phyloP scores from a whole-genome alignment of 2,113 vertebrate genomes.

The Saguinus midas region DNA sequence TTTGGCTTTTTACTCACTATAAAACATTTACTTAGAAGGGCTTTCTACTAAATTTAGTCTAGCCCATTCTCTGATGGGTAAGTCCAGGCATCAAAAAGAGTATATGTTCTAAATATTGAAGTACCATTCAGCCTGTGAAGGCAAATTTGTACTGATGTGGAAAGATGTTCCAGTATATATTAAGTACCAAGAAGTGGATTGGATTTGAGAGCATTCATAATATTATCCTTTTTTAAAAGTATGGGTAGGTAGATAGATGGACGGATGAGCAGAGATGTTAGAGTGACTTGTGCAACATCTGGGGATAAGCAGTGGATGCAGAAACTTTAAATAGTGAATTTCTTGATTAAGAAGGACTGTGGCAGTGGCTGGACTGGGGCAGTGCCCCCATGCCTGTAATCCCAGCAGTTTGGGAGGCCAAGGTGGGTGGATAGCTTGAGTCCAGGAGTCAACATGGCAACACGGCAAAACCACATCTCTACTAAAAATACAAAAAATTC shows the following conservation, averaged over 20 bases:
- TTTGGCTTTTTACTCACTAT: background rate
- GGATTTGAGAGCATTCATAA: background rate
- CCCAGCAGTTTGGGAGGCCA: too few relatives aligned
- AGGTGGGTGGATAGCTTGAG: too few relatives aligned
- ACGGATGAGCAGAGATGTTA: background rate
- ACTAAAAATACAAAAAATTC: too few relatives aligned
- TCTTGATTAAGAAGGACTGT: background rate
- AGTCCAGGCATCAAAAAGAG: background rate
- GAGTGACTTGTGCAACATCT: background rate
- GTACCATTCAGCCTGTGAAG: background rate
- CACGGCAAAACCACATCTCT: too few relatives aligned
- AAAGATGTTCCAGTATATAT: background rate
- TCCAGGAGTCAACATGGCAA: too few relatives aligned
- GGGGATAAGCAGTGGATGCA: background rate
- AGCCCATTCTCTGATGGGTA: background rate
- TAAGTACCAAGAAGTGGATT: background rate
- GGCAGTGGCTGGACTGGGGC: too few relatives aligned
- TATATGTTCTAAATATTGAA: conserved; percentile 16
- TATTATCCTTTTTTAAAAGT: background rate
- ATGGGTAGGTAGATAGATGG: background rate
- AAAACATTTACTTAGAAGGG: conserved; percentile 1
- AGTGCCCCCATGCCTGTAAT: too few relatives aligned
- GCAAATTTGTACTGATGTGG: background rate
- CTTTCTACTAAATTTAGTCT: background rate
- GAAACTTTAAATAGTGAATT: background rate